phyloP scores from a whole-genome alignment of 2,113 vertebrate species.

The Hippopotamus amphibius region DNA sequence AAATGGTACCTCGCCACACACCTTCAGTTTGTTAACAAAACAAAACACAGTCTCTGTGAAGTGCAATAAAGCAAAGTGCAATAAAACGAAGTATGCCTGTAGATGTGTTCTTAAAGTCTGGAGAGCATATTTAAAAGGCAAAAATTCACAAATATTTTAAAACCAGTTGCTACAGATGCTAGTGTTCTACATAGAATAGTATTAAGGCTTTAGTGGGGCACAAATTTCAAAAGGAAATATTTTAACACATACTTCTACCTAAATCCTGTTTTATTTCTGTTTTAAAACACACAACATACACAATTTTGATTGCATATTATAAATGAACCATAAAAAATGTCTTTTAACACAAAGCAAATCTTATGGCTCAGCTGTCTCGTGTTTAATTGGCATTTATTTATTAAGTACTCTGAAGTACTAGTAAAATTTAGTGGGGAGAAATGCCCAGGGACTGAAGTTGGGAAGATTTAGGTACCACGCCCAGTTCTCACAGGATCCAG shows the following conservation, averaged over 20 bases:
- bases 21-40: neutral
- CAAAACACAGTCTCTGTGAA: neutral
- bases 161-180: neutral
- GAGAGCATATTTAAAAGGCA: neutral
- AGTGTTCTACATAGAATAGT: neutral
- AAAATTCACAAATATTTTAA: slow-evolving; percentile 24
- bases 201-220: neutral
- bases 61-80: neutral
- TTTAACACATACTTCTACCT: neutral
- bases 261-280: neutral
- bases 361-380: neutral
- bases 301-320: neutral
- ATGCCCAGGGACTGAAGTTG: neutral
- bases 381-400: neutral
- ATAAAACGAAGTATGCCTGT: neutral
- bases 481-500: neutral
- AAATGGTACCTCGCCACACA: neutral
- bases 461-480: neutral
- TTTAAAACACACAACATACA: neutral
- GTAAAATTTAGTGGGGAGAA: neutral
- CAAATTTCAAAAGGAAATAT: slow-evolving; percentile 40
- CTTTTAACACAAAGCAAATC: neutral
- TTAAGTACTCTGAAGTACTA: neutral
- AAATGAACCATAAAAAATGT: neutral
- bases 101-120: neutral